Conservation (phyloP, 2,113 vertebrate species). For the Cnemophilus loriae region DNA sequence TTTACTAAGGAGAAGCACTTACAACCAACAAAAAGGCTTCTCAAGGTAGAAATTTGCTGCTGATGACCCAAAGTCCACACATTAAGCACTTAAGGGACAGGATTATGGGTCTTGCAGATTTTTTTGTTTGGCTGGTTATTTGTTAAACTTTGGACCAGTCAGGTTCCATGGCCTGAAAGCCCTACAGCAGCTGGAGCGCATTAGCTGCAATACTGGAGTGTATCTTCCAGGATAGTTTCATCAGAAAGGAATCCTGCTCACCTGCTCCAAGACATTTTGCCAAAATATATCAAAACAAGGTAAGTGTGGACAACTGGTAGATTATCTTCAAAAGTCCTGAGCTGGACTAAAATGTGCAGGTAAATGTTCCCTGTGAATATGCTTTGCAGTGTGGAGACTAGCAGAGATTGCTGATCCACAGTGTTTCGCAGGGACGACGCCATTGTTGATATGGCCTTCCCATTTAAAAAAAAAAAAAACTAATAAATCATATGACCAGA, state of each 20-base stretch:
- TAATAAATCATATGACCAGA: neutral
- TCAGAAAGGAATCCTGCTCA: neutral
- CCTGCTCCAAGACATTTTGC: neutral
- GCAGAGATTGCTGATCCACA: neutral
- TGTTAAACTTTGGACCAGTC: neutral
- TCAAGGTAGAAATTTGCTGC: neutral
- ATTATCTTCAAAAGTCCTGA: neutral
- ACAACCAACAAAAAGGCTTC: neutral
- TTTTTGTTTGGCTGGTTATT: neutral
- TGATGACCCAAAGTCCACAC: neutral
- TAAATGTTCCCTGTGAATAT: neutral
- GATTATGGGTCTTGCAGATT: neutral
- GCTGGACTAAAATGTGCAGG: neutral
- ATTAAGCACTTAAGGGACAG: neutral
- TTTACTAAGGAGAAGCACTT: fast-evolving
- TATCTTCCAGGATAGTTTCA: neutral
- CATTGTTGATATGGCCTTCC: neutral
- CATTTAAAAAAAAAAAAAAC: neutral
- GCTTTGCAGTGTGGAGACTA: neutral
- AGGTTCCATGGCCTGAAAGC: neutral
- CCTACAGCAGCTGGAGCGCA: neutral
- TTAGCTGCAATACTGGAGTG: neutral
- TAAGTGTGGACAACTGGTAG: neutral
- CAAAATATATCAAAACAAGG: neutral
- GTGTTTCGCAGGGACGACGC: neutral